Conservation (phyloP, 2,888 invertebrate species). For the Malacosoma neustria region DNA sequence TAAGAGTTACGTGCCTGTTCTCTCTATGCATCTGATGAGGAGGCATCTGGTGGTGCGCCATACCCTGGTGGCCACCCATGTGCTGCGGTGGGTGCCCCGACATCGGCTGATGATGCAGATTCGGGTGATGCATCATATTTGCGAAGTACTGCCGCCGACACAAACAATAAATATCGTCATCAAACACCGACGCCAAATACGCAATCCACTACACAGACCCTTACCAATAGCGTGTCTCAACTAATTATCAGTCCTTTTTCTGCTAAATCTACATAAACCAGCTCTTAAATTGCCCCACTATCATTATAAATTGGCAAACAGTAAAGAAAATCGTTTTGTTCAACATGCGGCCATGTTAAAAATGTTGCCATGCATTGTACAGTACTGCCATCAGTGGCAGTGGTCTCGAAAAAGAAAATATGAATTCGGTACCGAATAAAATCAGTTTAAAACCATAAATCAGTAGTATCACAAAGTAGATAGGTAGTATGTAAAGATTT, state of each 20-base stretch:
- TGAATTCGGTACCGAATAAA: too few relatives aligned
- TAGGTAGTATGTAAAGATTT: too few relatives aligned
- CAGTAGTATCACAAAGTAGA: too few relatives aligned
- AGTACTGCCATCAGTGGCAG: too few relatives aligned
- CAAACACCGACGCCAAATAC: slow-evolving; percentile 38
- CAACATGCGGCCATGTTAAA: slow-evolving; percentile 92
- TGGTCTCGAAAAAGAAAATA: too few relatives aligned
- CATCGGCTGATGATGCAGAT: slow-evolving; percentile 73
- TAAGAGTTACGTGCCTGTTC: slow-evolving; percentile 71
- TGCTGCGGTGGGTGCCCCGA: slow-evolving; percentile 69
- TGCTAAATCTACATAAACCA: slow-evolving; percentile 54
- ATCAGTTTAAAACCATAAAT: too few relatives aligned
- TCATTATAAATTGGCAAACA: slow-evolving; percentile 80
- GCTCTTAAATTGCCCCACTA: slow-evolving; percentile 48
- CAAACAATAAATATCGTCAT: slow-evolving; percentile 35
- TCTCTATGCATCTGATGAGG: slow-evolving; percentile 80
- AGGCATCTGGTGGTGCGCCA: slow-evolving; percentile 78
- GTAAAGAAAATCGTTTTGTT: slow-evolving; percentile 85
- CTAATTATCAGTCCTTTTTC: slow-evolving; percentile 27
- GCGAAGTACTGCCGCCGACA: slow-evolving; percentile 40
- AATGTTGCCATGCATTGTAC: slow-evolving; percentile 58
- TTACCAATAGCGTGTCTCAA: slow-evolving; percentile 37
- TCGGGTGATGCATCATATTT: slow-evolving; percentile 75
- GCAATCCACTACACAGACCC: slow-evolving; percentile 39
- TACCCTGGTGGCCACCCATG: slow-evolving; percentile 57